A percentile compares a stretch with the other conserved stretches of the same genome.
Conservation (phyloP, 2,888 invertebrate genomes). For the Apamea anceps region DNA sequence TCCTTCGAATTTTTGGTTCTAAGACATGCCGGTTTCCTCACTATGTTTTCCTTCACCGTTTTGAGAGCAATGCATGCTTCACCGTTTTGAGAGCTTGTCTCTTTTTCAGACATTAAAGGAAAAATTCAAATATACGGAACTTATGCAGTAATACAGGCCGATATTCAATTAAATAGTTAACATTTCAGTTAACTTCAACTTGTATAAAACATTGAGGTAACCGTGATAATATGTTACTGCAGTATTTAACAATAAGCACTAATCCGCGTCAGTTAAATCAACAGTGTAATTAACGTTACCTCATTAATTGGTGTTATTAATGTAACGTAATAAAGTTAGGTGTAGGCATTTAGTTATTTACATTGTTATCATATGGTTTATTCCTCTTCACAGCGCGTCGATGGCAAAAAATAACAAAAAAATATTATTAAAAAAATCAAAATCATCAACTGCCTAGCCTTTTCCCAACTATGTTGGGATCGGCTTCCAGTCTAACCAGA, state of each 20-base stretch:
- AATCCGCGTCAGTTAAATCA: conserved; percentile 30
- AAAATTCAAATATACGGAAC: conserved; percentile 1
- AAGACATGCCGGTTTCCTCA: no score
- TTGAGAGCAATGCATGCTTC: no score
- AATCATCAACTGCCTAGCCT: no score
- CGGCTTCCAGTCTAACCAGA: no score
- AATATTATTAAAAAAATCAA: no score
- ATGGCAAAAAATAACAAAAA: no score
- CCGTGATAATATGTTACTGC: conserved; percentile 42
- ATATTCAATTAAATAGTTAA: not conserved
- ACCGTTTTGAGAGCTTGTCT: no score
- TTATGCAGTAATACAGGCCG: not conserved
- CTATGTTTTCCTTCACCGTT: no score
- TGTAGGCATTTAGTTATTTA: not conserved
- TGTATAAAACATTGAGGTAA: conserved; percentile 29
- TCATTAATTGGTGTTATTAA: not conserved
- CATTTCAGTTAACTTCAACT: conserved; percentile 21
- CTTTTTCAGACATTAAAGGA: not conserved
- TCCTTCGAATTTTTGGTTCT: no score
- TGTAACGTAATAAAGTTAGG: not conserved
- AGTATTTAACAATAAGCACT: conserved; percentile 26
- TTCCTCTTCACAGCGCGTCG: not conserved
- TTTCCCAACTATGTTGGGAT: no score
- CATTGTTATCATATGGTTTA: not conserved
- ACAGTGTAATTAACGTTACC: conserved; percentile 24